Evolutionary conservation across 2,797 vertebrate genomes (phyloP), one percentile per base, ranked within the genome.

Genomic region (Bradypodion ventrale): DNA sequence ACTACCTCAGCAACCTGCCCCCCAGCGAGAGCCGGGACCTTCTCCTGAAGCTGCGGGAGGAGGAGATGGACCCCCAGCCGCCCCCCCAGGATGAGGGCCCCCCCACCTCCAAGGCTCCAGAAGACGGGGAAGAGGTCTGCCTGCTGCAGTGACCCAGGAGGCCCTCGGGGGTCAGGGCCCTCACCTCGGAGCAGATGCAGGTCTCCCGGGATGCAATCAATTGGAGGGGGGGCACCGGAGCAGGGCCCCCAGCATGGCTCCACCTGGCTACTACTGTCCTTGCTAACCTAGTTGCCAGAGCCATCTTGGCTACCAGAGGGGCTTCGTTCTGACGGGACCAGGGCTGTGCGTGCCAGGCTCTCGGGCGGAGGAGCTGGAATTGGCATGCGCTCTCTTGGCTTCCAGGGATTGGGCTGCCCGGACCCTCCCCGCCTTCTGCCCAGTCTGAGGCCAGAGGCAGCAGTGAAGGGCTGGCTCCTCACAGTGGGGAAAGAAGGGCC

Each of bases 1-100:
- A 99, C 93, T 99, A 97, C 94, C 95, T 99, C 87, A 98, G 97
- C 83, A 99, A 99, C 92, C 94, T 99, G 84, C 98, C 98, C 0
- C 88, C 97, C 2, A 98, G 98, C 0, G 98, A 99, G n/a, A 98
- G 97, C 46, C 97, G 97, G 15, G 98, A 98, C 90, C 94, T 98
- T 86, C 95, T 99, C 82, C 96, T 97, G 96, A 96, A 97, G 92
- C 95, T 99, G 85, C 96, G 97, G 83, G 96, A 16, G 0, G 88
- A 78, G 32, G 90, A 89, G 0, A 5, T 29, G 1, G 32, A 0
- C 68, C 69, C 0, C 80, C 63, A 13, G 52, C 16, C 13, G 4
- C 52, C 52, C 27, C 69, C 80, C 0, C 66, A 60, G 68, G 49
- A 66, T 21, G 49, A 85, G 62, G 62, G 1, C 5, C 25, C 78